Evolutionary conservation across 2,888 invertebrate genomes (phyloP).

Genomic region (Uropetala carovei): DNA sequence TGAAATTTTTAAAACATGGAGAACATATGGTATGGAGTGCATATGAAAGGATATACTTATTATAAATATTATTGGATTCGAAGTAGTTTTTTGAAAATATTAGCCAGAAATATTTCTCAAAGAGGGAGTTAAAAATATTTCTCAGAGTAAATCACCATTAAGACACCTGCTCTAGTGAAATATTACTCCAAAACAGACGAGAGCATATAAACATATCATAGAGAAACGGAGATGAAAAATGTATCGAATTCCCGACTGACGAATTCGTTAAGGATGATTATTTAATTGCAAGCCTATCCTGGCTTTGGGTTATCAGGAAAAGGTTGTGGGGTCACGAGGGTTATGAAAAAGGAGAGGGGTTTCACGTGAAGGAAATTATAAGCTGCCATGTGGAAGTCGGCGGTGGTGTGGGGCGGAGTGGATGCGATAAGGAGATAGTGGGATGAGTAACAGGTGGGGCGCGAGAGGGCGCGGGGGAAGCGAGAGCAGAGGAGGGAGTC

Average conservation of each 20-base stretch:
- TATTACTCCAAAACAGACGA: no score
- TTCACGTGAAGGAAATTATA: conserved; percentile 56
- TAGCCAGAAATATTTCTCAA: no score
- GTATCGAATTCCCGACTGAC: neutral
- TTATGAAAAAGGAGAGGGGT: conserved; percentile 17
- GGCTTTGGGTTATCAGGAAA: neutral
- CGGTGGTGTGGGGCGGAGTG: conserved; percentile 25
- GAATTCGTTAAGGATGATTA: neutral
- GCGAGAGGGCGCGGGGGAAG: neutral
- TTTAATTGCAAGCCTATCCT: neutral
- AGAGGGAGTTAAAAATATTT: no score
- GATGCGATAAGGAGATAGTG: conserved; percentile 3
- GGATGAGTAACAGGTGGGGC: conserved; percentile 59
- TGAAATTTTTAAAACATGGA: no score
- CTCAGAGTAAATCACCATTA: no score
- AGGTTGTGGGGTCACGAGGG: neutral
- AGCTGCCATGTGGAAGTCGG: conserved; percentile 38
- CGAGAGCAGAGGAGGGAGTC: neutral
- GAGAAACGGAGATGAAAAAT: neutral
- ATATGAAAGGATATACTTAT: no score
- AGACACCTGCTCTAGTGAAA: no score
- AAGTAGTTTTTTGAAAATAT: no score
- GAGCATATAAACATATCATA: neutral
- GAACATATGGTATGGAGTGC: no score
- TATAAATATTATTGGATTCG: no score